These are phyloP conservation scores for Noctua comes DNA, from an alignment of 2,888 invertebrate genomes.

Conservation along the genomic window DNA sequence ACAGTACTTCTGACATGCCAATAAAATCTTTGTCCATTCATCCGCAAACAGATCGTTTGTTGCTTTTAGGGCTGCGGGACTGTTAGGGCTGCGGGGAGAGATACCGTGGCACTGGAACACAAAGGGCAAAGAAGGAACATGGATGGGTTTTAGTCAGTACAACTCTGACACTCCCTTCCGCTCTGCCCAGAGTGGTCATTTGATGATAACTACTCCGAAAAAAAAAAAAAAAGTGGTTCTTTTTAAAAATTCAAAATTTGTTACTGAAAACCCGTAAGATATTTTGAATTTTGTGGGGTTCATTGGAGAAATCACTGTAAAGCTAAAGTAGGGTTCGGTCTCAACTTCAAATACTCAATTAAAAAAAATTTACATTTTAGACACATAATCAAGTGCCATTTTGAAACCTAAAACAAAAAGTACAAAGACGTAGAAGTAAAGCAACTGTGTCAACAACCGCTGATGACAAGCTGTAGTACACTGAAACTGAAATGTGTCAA, in stretches of 20 bases:
- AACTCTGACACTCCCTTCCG: too few relatives aligned
- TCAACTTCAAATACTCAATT: not conserved
- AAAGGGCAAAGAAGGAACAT: too few relatives aligned
- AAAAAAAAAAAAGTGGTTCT: too few relatives aligned
- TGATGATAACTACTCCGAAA: too few relatives aligned
- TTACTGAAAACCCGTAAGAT: accelerated
- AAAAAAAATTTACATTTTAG: not conserved
- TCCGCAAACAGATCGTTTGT: too few relatives aligned
- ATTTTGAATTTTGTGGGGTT: not conserved
- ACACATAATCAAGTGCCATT: not conserved
- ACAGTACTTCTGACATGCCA: too few relatives aligned
- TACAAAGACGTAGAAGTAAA: not conserved
- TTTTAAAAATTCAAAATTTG: not conserved
- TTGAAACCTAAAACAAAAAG: not conserved
- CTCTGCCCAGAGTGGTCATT: too few relatives aligned
- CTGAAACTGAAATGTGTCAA: constrained; percentile 37
- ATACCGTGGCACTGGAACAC: too few relatives aligned
- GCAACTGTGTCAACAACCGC: not conserved
- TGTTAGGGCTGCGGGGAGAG: too few relatives aligned
- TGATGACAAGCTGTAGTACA: constrained; percentile 12
- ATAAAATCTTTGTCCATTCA: too few relatives aligned
- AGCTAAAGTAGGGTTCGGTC: not conserved
- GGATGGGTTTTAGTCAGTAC: too few relatives aligned
- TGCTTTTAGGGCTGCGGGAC: too few relatives aligned
- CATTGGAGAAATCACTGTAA: not conserved